Percentiles rank a stretch among this genome's conserved stretches.
Conservation (phyloP, 2,888 invertebrate species). For the Aethes cnicana region DNA sequence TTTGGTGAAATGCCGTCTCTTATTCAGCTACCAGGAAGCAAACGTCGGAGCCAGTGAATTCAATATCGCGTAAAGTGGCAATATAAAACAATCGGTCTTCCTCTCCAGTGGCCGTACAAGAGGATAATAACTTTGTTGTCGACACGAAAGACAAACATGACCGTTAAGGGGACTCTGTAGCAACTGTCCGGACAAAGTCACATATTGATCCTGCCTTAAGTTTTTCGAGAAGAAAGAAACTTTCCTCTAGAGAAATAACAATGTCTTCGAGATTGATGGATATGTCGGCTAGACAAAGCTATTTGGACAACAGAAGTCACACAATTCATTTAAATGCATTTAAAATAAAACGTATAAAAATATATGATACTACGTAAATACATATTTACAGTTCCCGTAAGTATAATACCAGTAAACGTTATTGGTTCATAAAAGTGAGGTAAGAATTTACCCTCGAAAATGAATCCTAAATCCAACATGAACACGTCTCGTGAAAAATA, state of each 20-base stretch:
- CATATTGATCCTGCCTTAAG: slow-evolving; percentile 14
- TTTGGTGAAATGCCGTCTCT: neutral
- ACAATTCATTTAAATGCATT: too few relatives aligned
- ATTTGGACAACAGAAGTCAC: neutral
- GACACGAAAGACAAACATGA: slow-evolving; percentile 14
- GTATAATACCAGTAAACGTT: too few relatives aligned
- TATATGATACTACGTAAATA: too few relatives aligned
- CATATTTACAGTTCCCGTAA: too few relatives aligned
- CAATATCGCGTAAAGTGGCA: slow-evolving; percentile 24
- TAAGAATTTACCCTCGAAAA: too few relatives aligned
- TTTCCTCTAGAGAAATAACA: slow-evolving; percentile 8
- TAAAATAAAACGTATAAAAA: too few relatives aligned
- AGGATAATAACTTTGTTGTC: slow-evolving; percentile 26
- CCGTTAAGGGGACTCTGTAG: slow-evolving; percentile 12
- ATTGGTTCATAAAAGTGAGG: too few relatives aligned
- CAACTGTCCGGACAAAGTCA: slow-evolving; percentile 9
- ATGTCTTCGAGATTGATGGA: neutral
- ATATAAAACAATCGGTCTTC: slow-evolving; percentile 21
- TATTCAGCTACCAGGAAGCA: neutral
- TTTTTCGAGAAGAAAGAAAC: neutral
- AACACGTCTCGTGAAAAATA: too few relatives aligned
- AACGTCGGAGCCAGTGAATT: neutral
- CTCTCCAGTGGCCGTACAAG: slow-evolving; percentile 14
- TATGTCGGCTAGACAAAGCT: neutral
- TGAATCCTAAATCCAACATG: too few relatives aligned